Evolutionary conservation across 2,113 vertebrate genomes (phyloP).

Genomic region (Martes martes): DNA sequence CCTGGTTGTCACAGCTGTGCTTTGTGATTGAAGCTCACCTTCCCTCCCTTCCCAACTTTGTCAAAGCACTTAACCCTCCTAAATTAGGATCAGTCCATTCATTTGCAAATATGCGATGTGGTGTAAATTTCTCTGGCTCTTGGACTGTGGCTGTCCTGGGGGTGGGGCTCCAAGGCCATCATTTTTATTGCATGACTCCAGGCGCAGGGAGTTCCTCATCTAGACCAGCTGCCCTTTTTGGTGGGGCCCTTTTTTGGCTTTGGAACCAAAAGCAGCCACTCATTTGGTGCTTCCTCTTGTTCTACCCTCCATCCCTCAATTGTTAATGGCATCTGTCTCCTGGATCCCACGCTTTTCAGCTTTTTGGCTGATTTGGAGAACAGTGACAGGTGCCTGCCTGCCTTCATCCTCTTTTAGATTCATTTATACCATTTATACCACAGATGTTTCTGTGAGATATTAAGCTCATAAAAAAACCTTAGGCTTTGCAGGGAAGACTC

Average conservation of each 20-base stretch:
- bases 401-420: conserved; percentile 34
- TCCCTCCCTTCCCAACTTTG: not conserved
- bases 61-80: conserved; percentile 43
- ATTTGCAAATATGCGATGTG: conserved; percentile 28
- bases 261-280: conserved; percentile 65
- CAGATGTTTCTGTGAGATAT: conserved; percentile 65
- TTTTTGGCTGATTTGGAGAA: conserved; percentile 50
- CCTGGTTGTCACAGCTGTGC: not conserved
- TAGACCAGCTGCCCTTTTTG: conserved; percentile 47
- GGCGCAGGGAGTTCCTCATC: conserved; percentile 35
- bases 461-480: conserved; percentile 39
- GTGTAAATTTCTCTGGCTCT: conserved; percentile 24
- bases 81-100: not conserved
- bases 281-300: conserved; percentile 71
- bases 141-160: conserved; percentile 8
- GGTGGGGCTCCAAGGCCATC: not conserved
- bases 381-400: conserved; percentile 52
- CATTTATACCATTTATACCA: conserved; percentile 67
- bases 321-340: conserved; percentile 37
- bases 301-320: not conserved
- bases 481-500: conserved; percentile 50
- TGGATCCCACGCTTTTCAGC: conserved; percentile 36
- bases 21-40: not conserved
- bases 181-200: conserved; percentile 46
- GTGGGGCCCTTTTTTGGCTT: conserved; percentile 32